These are phyloP conservation scores for Acanthopagrus latus DNA, from an alignment of 2,797 vertebrate species.

Conservation along the genomic window DNA sequence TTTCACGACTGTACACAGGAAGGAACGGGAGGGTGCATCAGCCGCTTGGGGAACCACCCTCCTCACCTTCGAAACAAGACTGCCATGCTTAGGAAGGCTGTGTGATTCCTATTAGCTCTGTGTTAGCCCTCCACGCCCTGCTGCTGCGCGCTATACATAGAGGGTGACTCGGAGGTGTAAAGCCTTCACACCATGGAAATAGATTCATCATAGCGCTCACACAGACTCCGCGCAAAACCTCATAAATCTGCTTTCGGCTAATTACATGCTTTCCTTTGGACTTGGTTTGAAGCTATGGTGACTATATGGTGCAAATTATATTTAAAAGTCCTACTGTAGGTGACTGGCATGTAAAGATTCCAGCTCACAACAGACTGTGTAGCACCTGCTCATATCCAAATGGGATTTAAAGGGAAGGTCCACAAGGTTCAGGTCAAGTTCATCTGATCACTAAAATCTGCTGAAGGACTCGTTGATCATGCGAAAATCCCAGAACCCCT, in stretches of 20 bases:
- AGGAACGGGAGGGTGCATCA: background rate
- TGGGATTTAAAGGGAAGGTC: background rate
- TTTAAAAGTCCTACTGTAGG: background rate
- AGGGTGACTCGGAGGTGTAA: slow-evolving; percentile 68
- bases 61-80: slow-evolving; percentile 42
- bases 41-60: background rate
- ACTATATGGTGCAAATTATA: too few relatives aligned
- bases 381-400: slow-evolving; percentile 9
- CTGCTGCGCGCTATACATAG: slow-evolving; percentile 69
- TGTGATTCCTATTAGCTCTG: slow-evolving; percentile 56
- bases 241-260: slow-evolving; percentile 48
- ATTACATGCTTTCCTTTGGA: slow-evolving; percentile 14
- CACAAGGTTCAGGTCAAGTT: background rate
- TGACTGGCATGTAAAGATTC: background rate
- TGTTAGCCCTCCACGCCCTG: slow-evolving; percentile 55
- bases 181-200: slow-evolving; percentile 74
- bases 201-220: slow-evolving; percentile 69
- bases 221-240: slow-evolving; percentile 27
- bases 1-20: background rate
- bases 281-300: slow-evolving; percentile 13
- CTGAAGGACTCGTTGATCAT: background rate
- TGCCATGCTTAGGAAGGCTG: slow-evolving; percentile 45
- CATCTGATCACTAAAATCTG: background rate
- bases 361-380: slow-evolving; percentile 5
- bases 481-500: too few relatives aligned